Evolutionary conservation across 1,140 invertebrate genomes (phyloP), one percentile per base, ranked within the genome.

Genomic region (Thrips palmi): DNA sequence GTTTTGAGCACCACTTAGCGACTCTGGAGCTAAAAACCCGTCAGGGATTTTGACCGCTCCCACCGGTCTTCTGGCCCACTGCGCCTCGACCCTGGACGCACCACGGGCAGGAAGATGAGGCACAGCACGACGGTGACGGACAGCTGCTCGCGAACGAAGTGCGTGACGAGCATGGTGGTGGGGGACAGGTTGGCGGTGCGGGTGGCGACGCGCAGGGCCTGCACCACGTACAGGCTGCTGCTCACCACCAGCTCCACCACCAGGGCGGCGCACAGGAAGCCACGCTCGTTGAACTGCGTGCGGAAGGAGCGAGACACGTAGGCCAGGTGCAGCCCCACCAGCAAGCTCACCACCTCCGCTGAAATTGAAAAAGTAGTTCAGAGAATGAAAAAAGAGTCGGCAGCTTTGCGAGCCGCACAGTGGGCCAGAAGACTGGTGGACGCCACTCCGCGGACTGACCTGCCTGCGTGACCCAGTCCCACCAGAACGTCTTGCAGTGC

Each of bases 401-500:
- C 10, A 17, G 10, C 18, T 10, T 8, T 21, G 8, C 8, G 8
- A 10, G 6, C 6, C 18, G 7, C 10, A 19, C 4, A 18, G 22
- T 17, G 33, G 11, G 22, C 10, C 5, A 34, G 18, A 7, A 7
- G 7, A 25, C 10, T 7, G 19, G 8, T 36, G 19, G 11, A 10
- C 11, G 31, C n/a, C 10, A n/a, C 10, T 12, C 4, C 3, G 22
- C n/a, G 12, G 5, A 54, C 58, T 55, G 51, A 70, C 71, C 64
- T 33, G 67, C 63, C 62, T 87, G 80, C 19, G 84, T 86, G 37
- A 88, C 80, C 56, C 84, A 82, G 52, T 89, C 82, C 85, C 84
- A 89, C 63, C 78, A 80, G 23, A 78, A 66, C n/a, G 71, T 67
- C 54, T 74, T 74, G 55, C 83, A 88, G 23, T 68, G 64, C 42